Evolutionary conservation across 1,140 invertebrate genomes (phyloP).

Genomic region (Nylanderia fulva): DNA sequence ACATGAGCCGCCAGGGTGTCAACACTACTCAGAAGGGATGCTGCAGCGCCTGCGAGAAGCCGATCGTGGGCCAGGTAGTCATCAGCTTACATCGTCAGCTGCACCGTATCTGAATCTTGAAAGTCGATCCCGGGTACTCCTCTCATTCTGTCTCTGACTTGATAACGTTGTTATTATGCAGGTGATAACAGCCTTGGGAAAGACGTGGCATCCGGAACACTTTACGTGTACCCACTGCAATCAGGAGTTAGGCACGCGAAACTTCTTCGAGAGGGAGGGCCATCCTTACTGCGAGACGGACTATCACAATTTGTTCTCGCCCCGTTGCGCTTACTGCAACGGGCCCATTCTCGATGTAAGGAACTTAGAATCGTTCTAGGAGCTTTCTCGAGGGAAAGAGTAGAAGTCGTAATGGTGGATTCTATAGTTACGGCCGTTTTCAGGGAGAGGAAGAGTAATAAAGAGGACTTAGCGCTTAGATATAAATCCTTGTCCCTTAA

Average conservation of each 20-base stretch:
- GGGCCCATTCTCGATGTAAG: constrained; percentile 98
- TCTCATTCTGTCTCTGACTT: background rate
- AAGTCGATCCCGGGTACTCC: background rate
- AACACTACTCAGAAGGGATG: constrained; percentile 99
- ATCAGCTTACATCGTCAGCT: background rate
- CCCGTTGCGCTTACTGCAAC: constrained; percentile 99
- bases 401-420: constrained; percentile 10
- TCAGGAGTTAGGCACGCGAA: constrained; percentile 97
- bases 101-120: background rate
- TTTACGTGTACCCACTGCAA: constrained; percentile 99
- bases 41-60: constrained; percentile 98
- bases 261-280: constrained; percentile 99
- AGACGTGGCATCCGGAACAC: constrained; percentile 99
- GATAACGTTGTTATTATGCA: constrained; percentile 77
- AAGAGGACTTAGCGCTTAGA: background rate
- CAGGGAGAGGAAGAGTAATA: background rate
- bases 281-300: constrained; percentile 99
- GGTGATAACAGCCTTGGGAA: constrained; percentile 97
- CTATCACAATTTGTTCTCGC: constrained; percentile 99
- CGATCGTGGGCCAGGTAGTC: constrained; percentile 97
- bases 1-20: constrained; percentile 98
- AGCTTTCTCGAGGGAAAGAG: background rate
- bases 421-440: background rate
- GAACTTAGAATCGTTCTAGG: background rate
- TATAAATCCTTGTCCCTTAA: background rate